phyloP scores from a whole-genome alignment of 2,888 invertebrate genomes.

The Aspidapion aeneum region DNA sequence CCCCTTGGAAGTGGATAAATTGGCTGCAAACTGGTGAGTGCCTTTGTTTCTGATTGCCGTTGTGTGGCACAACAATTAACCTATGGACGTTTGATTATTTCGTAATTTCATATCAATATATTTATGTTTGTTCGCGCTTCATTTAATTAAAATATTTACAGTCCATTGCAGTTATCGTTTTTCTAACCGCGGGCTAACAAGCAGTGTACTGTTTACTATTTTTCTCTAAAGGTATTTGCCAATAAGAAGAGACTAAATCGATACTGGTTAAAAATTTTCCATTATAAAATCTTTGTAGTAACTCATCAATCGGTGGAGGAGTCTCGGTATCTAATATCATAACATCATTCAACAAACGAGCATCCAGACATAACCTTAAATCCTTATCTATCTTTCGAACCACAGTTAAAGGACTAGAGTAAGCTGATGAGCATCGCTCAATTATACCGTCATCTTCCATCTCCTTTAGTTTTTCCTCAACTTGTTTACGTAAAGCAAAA shows the following conservation, averaged over 20 bases:
- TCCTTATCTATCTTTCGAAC: conserved; percentile 16
- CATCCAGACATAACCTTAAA: conserved; percentile 17
- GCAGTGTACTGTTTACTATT: too few species aligned
- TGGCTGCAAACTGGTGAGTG: too few species aligned
- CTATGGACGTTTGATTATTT: too few species aligned
- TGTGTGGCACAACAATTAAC: too few species aligned
- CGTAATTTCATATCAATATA: too few species aligned
- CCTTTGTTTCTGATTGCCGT: too few species aligned
- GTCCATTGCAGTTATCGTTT: too few species aligned
- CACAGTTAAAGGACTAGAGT: conserved; percentile 12
- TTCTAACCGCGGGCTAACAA: too few species aligned
- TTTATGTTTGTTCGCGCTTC: too few species aligned
- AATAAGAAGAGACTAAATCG: conserved; percentile 20
- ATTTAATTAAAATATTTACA: too few species aligned
- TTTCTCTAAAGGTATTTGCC: conserved; percentile 23
- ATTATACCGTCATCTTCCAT: conserved; percentile 17
- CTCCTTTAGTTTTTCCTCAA: conserved; percentile 11
- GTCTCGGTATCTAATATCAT: conserved; percentile 35
- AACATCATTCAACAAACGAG: conserved; percentile 14
- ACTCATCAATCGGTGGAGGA: conserved; percentile 24
- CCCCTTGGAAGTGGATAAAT: too few species aligned
- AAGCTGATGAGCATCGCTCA: conserved; percentile 6
- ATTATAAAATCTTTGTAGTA: conserved; percentile 16
- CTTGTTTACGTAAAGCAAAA: conserved; percentile 4
- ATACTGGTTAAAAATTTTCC: conserved; percentile 2